Evolutionary conservation across 2,797 vertebrate species (phyloP), one percentile per base, ranked within the genome.

Genomic region (Pteropus rufus): DNA sequence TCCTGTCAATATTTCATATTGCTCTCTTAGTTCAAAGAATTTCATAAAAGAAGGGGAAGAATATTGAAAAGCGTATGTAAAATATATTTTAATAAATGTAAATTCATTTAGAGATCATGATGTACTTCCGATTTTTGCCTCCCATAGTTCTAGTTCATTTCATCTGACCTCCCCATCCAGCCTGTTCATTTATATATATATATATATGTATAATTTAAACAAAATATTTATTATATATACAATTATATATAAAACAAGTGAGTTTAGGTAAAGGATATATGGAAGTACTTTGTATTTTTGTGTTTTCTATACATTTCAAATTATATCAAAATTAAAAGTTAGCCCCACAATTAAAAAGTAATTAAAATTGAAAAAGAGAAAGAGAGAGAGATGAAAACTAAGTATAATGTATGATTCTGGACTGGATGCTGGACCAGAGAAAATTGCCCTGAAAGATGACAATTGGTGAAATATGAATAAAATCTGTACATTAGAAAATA

Each of bases 1-100:
- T 89, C 92, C 93, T 98, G 96, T 88, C 97, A 96, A 56, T 94
- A 89, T 92, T 60, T 94, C 84, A 65, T 84, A 97, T 41, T 95
- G 67, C 87, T 97, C 97, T 97, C 96, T 95, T 94, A 93, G 18
- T 87, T 86, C 64, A 81, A 52, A 91, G 52, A 76, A 79, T 60
- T 14, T 87, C 10, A 95, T 29, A 1, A 65, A 58, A 92, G 23
- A 79, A 39, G 41, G 44, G 29, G 56, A 49, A 96, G 67, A 7
- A 31, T 14, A 3, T 7, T 14, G 18, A 96, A 98, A 75, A 87
- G 80, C 0, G 69, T 31, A 87, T 84, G 54, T 75, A 83, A 60
- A 79, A 44, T 79, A 31, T 21, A 62, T 81, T 90, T 96, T 93
- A 82, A 79, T 60, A 82, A 79, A 65, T 64, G 34, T 75, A 10